Conservation (phyloP, 2,797 vertebrate species). For the Etheostoma nigrum region DNA sequence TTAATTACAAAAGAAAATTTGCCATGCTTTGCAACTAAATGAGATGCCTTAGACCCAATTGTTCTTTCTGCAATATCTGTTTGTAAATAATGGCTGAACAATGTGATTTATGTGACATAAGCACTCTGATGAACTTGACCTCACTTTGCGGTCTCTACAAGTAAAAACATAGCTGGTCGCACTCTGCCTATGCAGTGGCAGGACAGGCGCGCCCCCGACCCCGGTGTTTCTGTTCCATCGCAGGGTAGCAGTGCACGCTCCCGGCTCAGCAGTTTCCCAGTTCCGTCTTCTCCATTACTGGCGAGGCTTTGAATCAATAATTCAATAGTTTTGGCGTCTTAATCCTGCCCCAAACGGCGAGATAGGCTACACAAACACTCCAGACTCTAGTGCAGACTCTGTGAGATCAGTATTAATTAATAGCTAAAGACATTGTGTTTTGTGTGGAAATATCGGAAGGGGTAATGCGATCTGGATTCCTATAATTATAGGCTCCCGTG, state of each 20-base stretch:
- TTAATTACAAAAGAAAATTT: neutral
- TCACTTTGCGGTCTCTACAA: neutral
- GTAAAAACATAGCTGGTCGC: constrained; percentile 8
- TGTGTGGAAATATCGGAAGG: constrained; percentile 80
- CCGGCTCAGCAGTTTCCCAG: constrained; percentile 78
- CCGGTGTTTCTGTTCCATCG: constrained; percentile 29
- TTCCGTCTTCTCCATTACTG: constrained; percentile 84
- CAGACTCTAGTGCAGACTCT: constrained; percentile 72
- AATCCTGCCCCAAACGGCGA: constrained; percentile 78
- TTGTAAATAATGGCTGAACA: neutral
- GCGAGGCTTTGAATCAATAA: constrained; percentile 85
- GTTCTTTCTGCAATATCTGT: neutral
- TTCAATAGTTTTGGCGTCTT: constrained; percentile 88
- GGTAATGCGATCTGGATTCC: constrained; percentile 73
- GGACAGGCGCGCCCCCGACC: constrained; percentile 53
- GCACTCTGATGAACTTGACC: constrained; percentile 27
- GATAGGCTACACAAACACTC: constrained; percentile 79
- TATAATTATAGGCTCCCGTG: constrained; percentile 73
- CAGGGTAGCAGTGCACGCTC: constrained; percentile 62
- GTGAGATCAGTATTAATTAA: constrained; percentile 86
- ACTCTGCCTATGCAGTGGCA: constrained; percentile 17
- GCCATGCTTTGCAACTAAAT: constrained; percentile 2
- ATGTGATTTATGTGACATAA: constrained; percentile 8
- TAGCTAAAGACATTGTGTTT: constrained; percentile 81
- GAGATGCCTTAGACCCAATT: neutral